These are phyloP conservation scores for Lithophane semibrunnea DNA, from an alignment of 2,888 invertebrate genomes.

Conservation along the genomic window DNA sequence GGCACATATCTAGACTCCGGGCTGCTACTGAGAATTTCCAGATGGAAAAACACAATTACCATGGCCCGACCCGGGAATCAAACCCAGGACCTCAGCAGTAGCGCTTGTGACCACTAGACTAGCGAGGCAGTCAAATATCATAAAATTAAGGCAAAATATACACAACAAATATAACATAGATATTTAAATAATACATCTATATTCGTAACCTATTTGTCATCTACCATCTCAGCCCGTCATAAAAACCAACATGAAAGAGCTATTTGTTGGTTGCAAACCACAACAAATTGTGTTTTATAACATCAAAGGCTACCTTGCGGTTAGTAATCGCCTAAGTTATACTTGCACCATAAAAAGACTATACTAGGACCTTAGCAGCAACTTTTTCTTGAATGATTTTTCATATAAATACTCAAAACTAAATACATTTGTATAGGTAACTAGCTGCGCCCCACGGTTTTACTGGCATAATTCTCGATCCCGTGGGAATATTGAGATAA, in stretches of 20 bases:
- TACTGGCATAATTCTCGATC: no score
- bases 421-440: not conserved
- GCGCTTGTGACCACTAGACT: no score
- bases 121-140: not conserved
- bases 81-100: no score
- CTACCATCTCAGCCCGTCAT: not conserved
- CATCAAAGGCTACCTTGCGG: slow-evolving; percentile 10
- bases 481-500: no score
- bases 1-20: no score
- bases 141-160: no score
- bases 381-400: not conserved
- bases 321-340: slow-evolving; percentile 15
- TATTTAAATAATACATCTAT: no score
- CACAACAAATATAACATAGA: no score
- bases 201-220: not conserved
- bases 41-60: no score
- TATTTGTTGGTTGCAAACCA: slow-evolving; percentile 12
- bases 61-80: no score
- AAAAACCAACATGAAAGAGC: slow-evolving; percentile 8
- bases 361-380: not conserved
- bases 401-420: not conserved
- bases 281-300: slow-evolving; percentile 22
- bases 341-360: not conserved
- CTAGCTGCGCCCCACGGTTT: no score
- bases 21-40: no score